A percentile compares a stretch with the other conserved stretches of the same genome.
Evolutionary conservation across 2,888 invertebrate genomes (phyloP).

Genomic region (Macroteleia sp.): DNA sequence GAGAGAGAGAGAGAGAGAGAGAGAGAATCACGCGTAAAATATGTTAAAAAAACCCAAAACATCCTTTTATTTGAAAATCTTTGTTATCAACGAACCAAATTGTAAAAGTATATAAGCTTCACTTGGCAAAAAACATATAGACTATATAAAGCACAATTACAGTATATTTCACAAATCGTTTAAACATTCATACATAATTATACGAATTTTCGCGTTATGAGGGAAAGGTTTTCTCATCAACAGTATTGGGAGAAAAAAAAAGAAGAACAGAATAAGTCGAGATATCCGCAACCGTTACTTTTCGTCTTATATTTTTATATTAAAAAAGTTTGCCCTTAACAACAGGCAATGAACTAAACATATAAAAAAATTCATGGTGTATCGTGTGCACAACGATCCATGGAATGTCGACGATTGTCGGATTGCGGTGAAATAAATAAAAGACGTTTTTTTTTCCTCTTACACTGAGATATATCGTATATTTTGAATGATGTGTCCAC

Average conservation of each 20-base stretch:
- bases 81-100: conserved; percentile 55
- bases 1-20: no score
- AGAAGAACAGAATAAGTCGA: conserved; percentile 29
- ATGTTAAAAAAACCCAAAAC: no score
- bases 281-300: conserved; percentile 25
- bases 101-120: conserved; percentile 58
- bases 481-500: conserved; percentile 9
- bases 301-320: conserved; percentile 28
- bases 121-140: conserved; percentile 66
- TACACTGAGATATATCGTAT: conserved; percentile 46
- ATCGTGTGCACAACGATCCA: conserved; percentile 19
- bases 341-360: conserved; percentile 22
- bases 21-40: no score
- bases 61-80: conserved; percentile 52
- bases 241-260: conserved; percentile 59
- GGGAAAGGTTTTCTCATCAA: conserved; percentile 75
- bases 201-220: conserved; percentile 77
- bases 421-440: conserved; percentile 35
- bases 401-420: conserved; percentile 36
- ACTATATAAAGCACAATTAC: conserved; percentile 84
- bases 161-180: conserved; percentile 85
- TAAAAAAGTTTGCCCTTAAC: conserved; percentile 31
- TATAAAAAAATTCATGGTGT: conserved; percentile 30
- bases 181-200: conserved; percentile 84
- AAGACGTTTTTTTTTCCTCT: conserved; percentile 38